These are phyloP conservation scores for Macrotrachela quadricornifera DNA, from an alignment of 1,140 invertebrate species.

Conservation along the genomic window DNA sequence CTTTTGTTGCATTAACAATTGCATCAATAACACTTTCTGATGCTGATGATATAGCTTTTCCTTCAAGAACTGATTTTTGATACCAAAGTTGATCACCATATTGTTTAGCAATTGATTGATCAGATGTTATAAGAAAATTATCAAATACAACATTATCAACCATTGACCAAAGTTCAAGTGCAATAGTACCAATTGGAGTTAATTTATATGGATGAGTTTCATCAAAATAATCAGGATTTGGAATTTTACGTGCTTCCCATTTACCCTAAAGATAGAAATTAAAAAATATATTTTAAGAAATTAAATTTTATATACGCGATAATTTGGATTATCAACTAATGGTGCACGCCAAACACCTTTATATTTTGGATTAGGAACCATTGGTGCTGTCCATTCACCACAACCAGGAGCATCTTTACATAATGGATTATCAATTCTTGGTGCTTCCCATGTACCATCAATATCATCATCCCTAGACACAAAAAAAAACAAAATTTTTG, in stretches of 20 bases:
- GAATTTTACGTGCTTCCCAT: constrained; percentile 63
- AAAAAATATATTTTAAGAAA: background rate
- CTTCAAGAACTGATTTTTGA: constrained; percentile 48
- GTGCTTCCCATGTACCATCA: constrained; percentile 94
- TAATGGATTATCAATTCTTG: constrained; percentile 59
- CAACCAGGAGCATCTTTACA: constrained; percentile 65
- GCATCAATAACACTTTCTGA: constrained; percentile 57
- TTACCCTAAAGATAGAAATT: constrained; percentile 39
- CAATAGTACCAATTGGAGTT: constrained; percentile 43
- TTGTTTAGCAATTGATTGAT: constrained; percentile 46
- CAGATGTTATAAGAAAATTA: constrained; percentile 76
- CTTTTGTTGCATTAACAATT: constrained; percentile 54
- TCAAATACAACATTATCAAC: constrained; percentile 63
- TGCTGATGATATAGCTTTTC: constrained; percentile 14
- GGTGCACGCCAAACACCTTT: constrained; percentile 57
- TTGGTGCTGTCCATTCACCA: constrained; percentile 66
- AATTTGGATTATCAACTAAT: constrained; percentile 75
- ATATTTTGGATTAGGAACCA: constrained; percentile 68
- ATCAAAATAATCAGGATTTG: constrained; percentile 76
- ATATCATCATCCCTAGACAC: constrained; percentile 81
- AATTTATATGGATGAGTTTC: constrained; percentile 62
- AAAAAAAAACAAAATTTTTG: background rate
- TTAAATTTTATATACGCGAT: constrained; percentile 33
- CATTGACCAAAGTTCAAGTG: constrained; percentile 95
- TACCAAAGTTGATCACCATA: constrained; percentile 65